A percentile compares a stretch with the other conserved stretches of the same genome.
These are phyloP conservation scores for Lithophane ornitopus DNA, from an alignment of 2,888 invertebrate genomes.

Conservation along the genomic window DNA sequence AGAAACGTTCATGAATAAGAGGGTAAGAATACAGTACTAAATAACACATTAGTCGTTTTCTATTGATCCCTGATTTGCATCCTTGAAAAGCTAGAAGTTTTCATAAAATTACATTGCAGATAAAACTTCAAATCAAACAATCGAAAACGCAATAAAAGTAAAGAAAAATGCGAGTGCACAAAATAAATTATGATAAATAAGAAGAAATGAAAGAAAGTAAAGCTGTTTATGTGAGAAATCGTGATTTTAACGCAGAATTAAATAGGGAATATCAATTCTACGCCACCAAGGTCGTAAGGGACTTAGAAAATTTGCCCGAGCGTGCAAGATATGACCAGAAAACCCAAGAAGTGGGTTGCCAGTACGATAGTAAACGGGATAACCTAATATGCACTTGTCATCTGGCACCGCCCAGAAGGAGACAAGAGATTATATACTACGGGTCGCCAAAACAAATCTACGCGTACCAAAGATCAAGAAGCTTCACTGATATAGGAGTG, in stretches of 20 bases:
- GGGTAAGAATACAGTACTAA: no score
- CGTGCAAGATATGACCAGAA: slow-evolving; percentile 52
- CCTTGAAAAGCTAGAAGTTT: not conserved
- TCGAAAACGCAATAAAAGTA: slow-evolving; percentile 52
- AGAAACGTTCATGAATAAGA: no score
- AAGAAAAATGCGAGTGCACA: slow-evolving; percentile 51
- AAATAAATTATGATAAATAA: slow-evolving; percentile 77
- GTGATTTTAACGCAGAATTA: slow-evolving; percentile 58
- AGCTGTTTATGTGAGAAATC: slow-evolving; percentile 74
- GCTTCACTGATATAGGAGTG: slow-evolving; percentile 77
- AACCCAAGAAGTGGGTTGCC: slow-evolving; percentile 73
- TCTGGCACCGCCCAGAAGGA: slow-evolving; percentile 51
- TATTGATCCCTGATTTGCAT: not conserved
- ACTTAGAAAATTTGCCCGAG: slow-evolving; percentile 35
- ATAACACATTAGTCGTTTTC: not conserved
- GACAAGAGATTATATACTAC: slow-evolving; percentile 67
- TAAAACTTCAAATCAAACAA: not conserved
- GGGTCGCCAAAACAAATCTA: slow-evolving; percentile 70
- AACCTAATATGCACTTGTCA: slow-evolving; percentile 71
- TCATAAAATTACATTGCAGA: slow-evolving; percentile 23
- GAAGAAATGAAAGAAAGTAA: slow-evolving; percentile 79
- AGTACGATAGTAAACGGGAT: slow-evolving; percentile 73
- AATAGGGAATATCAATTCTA: slow-evolving; percentile 48
- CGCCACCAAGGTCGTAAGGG: slow-evolving; percentile 48
- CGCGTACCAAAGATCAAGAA: slow-evolving; percentile 70